Evolutionary conservation across 2,797 vertebrate species (phyloP), one percentile per base, ranked within the genome.

Genomic region (Danio kyathit): DNA sequence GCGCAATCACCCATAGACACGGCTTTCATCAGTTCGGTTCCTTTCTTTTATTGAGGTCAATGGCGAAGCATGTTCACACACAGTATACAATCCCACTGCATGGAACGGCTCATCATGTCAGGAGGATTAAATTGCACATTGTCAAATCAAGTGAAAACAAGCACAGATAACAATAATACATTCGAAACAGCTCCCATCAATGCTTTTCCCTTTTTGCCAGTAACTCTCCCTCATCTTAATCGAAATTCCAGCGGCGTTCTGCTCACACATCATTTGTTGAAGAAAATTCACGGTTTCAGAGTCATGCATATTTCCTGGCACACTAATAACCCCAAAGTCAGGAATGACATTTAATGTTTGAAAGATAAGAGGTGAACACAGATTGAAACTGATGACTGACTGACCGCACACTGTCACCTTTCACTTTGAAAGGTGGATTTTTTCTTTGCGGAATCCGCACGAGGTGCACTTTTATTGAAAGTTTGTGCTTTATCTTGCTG

Each of bases 21-120:
- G 38, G 41, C n/a, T 72, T 83, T 76, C 65, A 43, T 71, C 60
- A 51, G 65, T 51, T 66, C 44, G 21, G 64, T 74, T 75, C 16
- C 57, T 54, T 64, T 76, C 69, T 52, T 83, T 79, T 84, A 86
- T 82, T 84, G 72, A 82, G 76, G 85, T 82, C 82, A 82, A 61
- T 60, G 51, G 66, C 61, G 51, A 76, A 73, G 65, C 71, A 79
- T 82, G 70, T 76, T 81, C 69, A 49, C 60, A 70, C 59, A 66
- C 67, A 82, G 80, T 29, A 13, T 51, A 79, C 82, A 83, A 56
- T 80, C 46, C 21, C 56, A 75, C 40, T 13, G 40, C 16, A 51
- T 19, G 51, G 72, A 76, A 66, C 9, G 2, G 43, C 51, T 83
- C 3, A 5, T 41, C 46, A 21, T 60, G n/a, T 14, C 2, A 16